Evolutionary conservation across 2,797 vertebrate species (phyloP).

Genomic region (Anomalospiza imberbis): DNA sequence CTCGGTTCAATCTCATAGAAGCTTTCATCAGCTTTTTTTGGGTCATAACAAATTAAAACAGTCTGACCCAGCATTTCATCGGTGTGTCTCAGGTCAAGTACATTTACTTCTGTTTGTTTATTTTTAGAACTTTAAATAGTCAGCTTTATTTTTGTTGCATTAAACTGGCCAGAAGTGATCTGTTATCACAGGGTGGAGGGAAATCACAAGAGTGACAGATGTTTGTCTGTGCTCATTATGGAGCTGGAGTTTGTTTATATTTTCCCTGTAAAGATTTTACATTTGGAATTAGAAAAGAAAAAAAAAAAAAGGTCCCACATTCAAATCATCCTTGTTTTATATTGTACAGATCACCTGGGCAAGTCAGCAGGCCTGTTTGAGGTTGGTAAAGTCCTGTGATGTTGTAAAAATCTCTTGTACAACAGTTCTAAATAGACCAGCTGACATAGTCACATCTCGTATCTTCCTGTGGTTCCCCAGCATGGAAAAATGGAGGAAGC

Average conservation of each 20-base stretch:
- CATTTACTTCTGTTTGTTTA: constrained; percentile 63
- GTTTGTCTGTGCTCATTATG: constrained; percentile 51
- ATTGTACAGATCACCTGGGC: neutral
- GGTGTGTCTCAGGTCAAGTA: constrained; percentile 54
- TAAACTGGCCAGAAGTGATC: constrained; percentile 59
- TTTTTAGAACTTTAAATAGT: constrained; percentile 62
- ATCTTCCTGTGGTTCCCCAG: neutral
- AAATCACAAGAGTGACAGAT: constrained; percentile 34
- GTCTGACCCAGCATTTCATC: constrained; percentile 32
- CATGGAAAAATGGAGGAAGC: neutral
- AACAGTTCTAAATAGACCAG: neutral
- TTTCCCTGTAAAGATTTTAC: neutral
- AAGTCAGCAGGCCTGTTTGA: neutral
- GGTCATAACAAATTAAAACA: constrained; percentile 45
- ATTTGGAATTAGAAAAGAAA: neutral
- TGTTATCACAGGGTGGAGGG: constrained; percentile 38
- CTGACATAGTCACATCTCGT: neutral
- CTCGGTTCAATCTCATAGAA: constrained; percentile 37
- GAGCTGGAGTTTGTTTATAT: constrained; percentile 40
- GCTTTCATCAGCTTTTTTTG: constrained; percentile 42
- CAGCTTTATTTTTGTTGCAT: constrained; percentile 61
- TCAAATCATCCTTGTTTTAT: neutral
- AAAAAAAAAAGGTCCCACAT: neutral
- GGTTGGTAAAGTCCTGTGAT: neutral
- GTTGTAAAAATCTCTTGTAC: neutral